Base-by-base conservation (phyloP, 2,888 invertebrate genomes). In the Cloeon dipterum region DNA sequence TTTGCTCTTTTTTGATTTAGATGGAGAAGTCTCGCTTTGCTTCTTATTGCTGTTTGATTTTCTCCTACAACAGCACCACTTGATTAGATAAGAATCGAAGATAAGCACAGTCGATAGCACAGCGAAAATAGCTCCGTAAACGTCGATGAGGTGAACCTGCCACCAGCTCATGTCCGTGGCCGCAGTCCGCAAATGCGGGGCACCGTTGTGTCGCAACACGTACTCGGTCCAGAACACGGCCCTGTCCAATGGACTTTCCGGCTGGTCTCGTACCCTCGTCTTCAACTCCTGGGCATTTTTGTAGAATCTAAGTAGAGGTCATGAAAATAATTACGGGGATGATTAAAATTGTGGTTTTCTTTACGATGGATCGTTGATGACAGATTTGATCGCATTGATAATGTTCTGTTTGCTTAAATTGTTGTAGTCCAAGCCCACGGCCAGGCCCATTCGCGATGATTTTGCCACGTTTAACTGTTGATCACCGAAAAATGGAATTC, bases 311-410 rank as follows among this genome's bases (percentile, higher is more conserved):
- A 7, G 20, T 14, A 10, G 23, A n/a, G n/a, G n/a, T n/a, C n/a
- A n/a, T n/a, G n/a, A n/a, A n/a, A n/a, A n/a, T n/a, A n/a, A n/a
- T n/a, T n/a, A n/a, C n/a, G n/a, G n/a, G n/a, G n/a, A n/a, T n/a
- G n/a, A n/a, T n/a, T n/a, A n/a, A n/a, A n/a, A n/a, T n/a, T n/a
- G n/a, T n/a, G n/a, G n/a, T n/a, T n/a, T n/a, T n/a, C 50, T 58
- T 53, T 51, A 66, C 67, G 50, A 57, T 7, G 54, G 50, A 45
- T 65, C 53, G 5, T 49, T 51, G 5, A 67, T 49, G 39, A 61
- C 43, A 38, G 59, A 55, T 4, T 54, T 49, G 5, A 66, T 51
- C 2, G 59, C 53, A 18, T 51, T 49, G 20, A 52, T 47, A 55
- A 63, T 57, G 2, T 48, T 46, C n/a, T 34, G 17, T 18, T 16